These are phyloP conservation scores for Gadus macrocephalus DNA, from an alignment of 2,113 vertebrate species.

Conservation along the genomic window DNA sequence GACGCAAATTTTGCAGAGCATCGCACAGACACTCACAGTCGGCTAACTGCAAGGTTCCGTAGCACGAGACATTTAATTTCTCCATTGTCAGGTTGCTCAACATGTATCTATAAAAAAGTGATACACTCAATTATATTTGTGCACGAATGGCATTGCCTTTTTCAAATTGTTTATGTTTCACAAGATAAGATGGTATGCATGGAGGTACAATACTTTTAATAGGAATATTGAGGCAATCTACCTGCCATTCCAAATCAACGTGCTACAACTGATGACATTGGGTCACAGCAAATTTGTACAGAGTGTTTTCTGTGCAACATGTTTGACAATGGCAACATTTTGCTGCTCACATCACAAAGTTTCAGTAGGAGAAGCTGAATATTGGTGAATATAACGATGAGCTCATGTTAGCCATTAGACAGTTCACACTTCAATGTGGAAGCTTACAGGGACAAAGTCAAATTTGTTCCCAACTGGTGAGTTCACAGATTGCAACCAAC, in stretches of 20 bases:
- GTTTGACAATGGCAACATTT: conserved; percentile 18
- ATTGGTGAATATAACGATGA: conserved; percentile 19
- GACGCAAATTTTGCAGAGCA: not conserved
- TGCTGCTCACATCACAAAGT: no score
- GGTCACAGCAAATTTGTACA: conserved; percentile 23
- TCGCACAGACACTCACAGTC: conserved; percentile 6
- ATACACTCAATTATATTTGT: conserved; percentile 13
- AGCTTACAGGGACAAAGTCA: not conserved
- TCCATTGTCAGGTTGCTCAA: not conserved
- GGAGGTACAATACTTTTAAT: conserved; percentile 21
- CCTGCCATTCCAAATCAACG: conserved; percentile 32
- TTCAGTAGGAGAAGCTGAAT: not conserved
- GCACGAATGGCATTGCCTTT: conserved; percentile 17
- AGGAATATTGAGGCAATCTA: conserved; percentile 22
- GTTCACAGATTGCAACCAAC: no score
- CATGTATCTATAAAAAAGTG: conserved; percentile 5
- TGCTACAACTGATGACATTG: conserved; percentile 16
- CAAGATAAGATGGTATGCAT: conserved; percentile 28
- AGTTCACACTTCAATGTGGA: conserved; percentile 24
- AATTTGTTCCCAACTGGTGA: no score
- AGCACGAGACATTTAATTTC: conserved; percentile 1
- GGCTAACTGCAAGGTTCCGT: conserved; percentile 20
- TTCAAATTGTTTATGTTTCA: conserved; percentile 14
- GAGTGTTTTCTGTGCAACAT: conserved; percentile 23
- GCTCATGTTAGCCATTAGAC: conserved; percentile 20